Conservation (phyloP, 1,140 invertebrate species). For the Chrysoperla carnea region DNA sequence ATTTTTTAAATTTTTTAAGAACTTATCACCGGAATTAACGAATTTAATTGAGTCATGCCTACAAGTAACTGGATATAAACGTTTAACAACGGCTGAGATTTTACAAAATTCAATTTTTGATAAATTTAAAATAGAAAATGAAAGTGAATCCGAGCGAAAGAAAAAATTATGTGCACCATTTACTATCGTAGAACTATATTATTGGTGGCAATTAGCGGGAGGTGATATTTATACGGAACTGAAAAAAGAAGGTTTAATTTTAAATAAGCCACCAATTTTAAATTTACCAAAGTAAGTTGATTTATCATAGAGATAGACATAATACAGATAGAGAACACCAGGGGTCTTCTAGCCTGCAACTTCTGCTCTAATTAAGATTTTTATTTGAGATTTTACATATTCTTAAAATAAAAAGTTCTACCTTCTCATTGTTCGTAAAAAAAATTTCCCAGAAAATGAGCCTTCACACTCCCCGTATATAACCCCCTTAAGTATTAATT, state of each 20-base stretch:
- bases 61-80: constrained; percentile 39
- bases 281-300: constrained; percentile 55
- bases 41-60: constrained; percentile 49
- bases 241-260: constrained; percentile 78
- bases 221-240: constrained; percentile 83
- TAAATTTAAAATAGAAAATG: constrained; percentile 17
- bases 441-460: too few species aligned
- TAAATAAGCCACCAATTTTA: constrained; percentile 59
- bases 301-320: too few species aligned
- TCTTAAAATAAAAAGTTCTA: too few species aligned
- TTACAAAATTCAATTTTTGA: constrained; percentile 29
- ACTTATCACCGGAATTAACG: constrained; percentile 36
- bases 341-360: too few species aligned
- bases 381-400: too few species aligned
- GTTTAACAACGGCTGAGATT: constrained; percentile 41
- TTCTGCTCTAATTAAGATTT: too few species aligned
- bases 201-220: constrained; percentile 89
- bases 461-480: too few species aligned
- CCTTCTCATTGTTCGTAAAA: too few species aligned
- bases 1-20: constrained; percentile 23
- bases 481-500: too few species aligned
- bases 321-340: too few species aligned
- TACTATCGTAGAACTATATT: constrained; percentile 44
- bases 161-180: constrained; percentile 18
- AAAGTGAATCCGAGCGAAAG: constrained; percentile 11